Evolutionary conservation across 2,888 invertebrate species (phyloP).

Genomic region (Trisateles emortualis): DNA sequence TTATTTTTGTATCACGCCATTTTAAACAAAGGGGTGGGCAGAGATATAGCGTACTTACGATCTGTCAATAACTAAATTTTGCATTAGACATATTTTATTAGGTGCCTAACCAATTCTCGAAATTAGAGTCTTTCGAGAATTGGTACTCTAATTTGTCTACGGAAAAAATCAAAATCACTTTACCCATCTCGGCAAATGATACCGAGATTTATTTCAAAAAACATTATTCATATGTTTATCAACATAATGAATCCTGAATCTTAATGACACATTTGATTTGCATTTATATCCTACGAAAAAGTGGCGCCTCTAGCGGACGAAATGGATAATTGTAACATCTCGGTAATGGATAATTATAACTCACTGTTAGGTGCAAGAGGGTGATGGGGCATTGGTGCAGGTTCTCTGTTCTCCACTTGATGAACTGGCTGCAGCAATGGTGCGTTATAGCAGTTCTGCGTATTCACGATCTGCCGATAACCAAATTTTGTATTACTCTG

Average conservation of each 20-base stretch:
- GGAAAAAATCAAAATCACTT: not conserved
- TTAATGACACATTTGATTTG: no score
- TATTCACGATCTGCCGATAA: constrained; percentile 68
- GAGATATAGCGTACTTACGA: constrained; percentile 76
- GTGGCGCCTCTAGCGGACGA: not conserved
- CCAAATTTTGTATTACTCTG: not conserved
- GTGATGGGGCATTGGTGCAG: constrained; percentile 62
- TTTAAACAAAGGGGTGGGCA: no score
- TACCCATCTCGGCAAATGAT: not conserved
- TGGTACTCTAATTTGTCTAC: not conserved
- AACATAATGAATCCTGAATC: no score
- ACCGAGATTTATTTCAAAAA: no score
- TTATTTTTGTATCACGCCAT: no score
- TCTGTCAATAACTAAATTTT: constrained; percentile 49
- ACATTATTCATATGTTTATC: no score
- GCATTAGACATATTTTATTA: no score
- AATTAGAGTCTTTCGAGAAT: no score
- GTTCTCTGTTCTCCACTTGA: constrained; percentile 62
- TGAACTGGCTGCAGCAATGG: constrained; percentile 76
- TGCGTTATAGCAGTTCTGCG: constrained; percentile 77
- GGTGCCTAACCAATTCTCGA: no score
- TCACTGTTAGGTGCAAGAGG: constrained; percentile 70
- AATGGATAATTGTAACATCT: not conserved
- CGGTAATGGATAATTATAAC: constrained; percentile 28
- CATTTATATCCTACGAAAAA: not conserved